A percentile compares a stretch with the other conserved stretches of the same genome.
Conservation (phyloP, 2,113 vertebrate species). For the Tachuris rubrigastra region DNA sequence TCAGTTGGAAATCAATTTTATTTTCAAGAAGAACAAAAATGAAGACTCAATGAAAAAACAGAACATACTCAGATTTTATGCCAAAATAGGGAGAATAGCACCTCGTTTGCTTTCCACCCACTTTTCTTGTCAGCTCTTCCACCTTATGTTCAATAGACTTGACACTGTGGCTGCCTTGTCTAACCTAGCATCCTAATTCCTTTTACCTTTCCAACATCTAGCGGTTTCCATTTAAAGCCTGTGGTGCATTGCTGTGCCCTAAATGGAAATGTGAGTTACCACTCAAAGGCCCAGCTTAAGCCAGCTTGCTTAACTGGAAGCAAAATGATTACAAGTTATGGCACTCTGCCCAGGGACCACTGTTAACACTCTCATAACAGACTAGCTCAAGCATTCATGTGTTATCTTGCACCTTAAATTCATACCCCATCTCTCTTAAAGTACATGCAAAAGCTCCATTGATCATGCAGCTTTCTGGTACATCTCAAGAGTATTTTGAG, state of each 20-base stretch:
- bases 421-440: neutral
- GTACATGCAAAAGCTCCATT: neutral
- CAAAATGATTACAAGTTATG: neutral
- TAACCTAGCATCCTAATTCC: neutral
- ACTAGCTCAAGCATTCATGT: neutral
- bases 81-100: neutral
- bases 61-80: neutral
- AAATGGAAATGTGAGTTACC: neutral
- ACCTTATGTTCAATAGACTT: neutral
- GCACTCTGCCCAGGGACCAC: neutral
- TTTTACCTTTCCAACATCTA: neutral
- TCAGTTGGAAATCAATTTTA: neutral
- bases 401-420: neutral
- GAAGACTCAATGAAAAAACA: neutral
- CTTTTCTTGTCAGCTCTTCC: neutral
- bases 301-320: neutral
- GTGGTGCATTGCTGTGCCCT: neutral
- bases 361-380: neutral
- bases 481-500: neutral
- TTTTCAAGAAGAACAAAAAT: neutral
- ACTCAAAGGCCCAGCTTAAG: neutral
- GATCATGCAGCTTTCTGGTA: neutral
- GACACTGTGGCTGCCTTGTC: neutral
- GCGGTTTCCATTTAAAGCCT: neutral
- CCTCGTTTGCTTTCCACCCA: neutral